Conservation (phyloP, 2,113 vertebrate species). For the Tachysurus vachellii region DNA sequence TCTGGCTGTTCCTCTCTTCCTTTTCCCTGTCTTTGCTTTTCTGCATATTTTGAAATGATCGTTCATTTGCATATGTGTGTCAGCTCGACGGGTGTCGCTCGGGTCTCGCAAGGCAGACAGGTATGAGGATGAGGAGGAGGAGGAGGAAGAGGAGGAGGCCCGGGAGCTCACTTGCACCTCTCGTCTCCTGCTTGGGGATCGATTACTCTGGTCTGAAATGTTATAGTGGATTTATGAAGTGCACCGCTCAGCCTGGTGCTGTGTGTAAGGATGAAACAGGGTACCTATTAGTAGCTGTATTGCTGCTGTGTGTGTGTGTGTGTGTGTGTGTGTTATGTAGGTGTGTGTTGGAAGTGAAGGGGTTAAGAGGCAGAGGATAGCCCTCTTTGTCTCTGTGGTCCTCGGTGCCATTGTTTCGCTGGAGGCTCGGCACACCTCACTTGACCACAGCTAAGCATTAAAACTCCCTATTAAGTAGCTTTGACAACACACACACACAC, state of each 20-base stretch:
- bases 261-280: slow-evolving; percentile 14
- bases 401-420: slow-evolving; percentile 78
- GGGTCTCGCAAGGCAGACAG: slow-evolving; percentile 56
- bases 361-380: slow-evolving; percentile 77
- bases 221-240: slow-evolving; percentile 48
- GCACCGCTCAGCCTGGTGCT: neutral
- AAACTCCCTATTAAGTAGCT: slow-evolving; percentile 78
- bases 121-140: slow-evolving; percentile 49
- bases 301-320: slow-evolving; percentile 13
- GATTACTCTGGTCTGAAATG: slow-evolving; percentile 61
- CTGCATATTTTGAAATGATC: slow-evolving; percentile 60
- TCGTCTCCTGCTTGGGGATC: slow-evolving; percentile 53
- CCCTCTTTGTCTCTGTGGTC: slow-evolving; percentile 76
- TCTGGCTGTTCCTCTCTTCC: no score
- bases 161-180: slow-evolving; percentile 37
- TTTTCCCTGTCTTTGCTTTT: neutral
- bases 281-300: neutral
- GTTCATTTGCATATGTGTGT: slow-evolving; percentile 78
- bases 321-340: slow-evolving; percentile 3
- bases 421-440: slow-evolving; percentile 79
- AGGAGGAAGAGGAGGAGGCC: slow-evolving; percentile 41
- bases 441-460: slow-evolving; percentile 81
- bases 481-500: slow-evolving; percentile 62
- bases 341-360: slow-evolving; percentile 61
- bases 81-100: slow-evolving; percentile 54